A percentile compares a stretch with the other conserved stretches of the same genome.
These are phyloP conservation scores for Drepana falcataria DNA, from an alignment of 2,888 invertebrate genomes.

Conservation along the genomic window DNA sequence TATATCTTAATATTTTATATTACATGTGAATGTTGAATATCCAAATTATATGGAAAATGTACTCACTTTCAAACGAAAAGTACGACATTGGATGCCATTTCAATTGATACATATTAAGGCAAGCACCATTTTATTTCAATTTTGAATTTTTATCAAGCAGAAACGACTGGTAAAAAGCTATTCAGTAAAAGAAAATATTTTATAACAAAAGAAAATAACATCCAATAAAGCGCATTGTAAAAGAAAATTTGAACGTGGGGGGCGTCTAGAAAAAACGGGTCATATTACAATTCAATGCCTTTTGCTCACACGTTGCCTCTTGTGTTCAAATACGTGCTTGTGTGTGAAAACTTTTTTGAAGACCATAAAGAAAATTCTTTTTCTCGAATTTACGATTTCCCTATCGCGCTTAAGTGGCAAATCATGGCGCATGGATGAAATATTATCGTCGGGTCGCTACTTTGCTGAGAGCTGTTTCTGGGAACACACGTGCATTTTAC, in stretches of 20 bases:
- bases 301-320: constrained; percentile 52
- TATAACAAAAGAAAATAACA: constrained; percentile 56
- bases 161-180: constrained; percentile 13
- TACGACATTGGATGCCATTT: background rate
- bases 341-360: constrained; percentile 61
- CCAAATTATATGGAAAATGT: too few relatives aligned
- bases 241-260: constrained; percentile 62
- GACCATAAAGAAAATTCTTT: constrained; percentile 70
- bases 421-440: constrained; percentile 66
- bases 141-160: background rate
- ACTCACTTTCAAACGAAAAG: too few relatives aligned
- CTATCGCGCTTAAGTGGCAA: constrained; percentile 70
- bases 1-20: too few relatives aligned
- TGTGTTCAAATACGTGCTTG: constrained; percentile 56
- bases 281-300: constrained; percentile 64
- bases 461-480: constrained; percentile 11
- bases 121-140: background rate
- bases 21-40: too few relatives aligned
- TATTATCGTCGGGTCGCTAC: constrained; percentile 52
- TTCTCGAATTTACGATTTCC: constrained; percentile 69
- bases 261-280: constrained; percentile 56
- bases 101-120: background rate
- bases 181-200: constrained; percentile 25
- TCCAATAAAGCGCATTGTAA: constrained; percentile 63
- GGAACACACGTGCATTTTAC: background rate